Base-by-base conservation (phyloP, 2,888 invertebrate genomes). In the Serrognathus titanus region DNA sequence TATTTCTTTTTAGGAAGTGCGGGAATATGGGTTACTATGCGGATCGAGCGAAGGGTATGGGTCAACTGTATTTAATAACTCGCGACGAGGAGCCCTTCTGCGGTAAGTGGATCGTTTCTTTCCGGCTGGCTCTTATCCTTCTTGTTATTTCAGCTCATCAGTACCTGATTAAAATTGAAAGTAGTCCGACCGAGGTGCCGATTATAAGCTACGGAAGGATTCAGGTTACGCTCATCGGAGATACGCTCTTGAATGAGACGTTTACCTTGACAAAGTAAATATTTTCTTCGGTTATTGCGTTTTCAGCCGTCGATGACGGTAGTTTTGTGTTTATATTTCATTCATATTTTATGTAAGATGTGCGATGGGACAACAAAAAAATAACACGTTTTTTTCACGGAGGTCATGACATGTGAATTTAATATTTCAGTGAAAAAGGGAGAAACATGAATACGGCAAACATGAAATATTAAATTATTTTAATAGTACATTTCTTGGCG, bases 11-110 rank as follows among this genome's bases (percentile, higher is more conserved):
- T 53, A 76, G 78, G 38, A 76, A 78, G 0, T 96, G 95, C 75
- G 93, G 93, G 37, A 92, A 92, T 73, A 94, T 96, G 94, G 96
- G 96, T 0, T 96, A 94, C 78, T 94, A 94, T 75, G 92, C 96
- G 1, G 91, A 95, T 75, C 82, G 87, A 48, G 90, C 92, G 0
- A 83, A 85, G 3, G 94, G 91, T 0, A 81, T 92, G 31, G 95
- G 95, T 0, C 90, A 90, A 66, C 81, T 95, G n/a, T 97, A 91
- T 72, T 79, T 96, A 47, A 83, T 94, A 3, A 97, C 97, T 0
- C 83, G 94, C 60, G 92, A 93, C 62, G 92, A 92, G 71, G 92
- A 94, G 75, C 96, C 96, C 0, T 96, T 94, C 75, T 96, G 96
- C 78, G 90, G 90, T 90, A 79, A 78, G 73, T 64, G 20, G 31